Conservation (phyloP, 2,113 vertebrate species). For the Scytalopus superciliaris region DNA sequence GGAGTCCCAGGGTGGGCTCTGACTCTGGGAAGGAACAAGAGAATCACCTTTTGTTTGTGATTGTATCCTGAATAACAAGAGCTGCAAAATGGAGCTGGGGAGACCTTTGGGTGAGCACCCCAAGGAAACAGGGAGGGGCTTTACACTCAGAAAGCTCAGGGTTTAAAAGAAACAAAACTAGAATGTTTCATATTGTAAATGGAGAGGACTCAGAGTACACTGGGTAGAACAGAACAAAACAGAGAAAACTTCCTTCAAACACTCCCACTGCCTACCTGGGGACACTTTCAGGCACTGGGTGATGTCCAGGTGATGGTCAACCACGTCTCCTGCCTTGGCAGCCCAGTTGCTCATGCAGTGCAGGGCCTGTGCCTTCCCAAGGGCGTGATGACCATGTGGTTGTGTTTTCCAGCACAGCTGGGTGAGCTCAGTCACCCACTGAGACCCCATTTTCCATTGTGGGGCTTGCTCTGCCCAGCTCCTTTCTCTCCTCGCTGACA, state of each 20-base stretch:
- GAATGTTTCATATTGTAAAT: background rate
- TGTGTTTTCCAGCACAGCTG: background rate
- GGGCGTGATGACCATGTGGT: rapidly evolving
- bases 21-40: background rate
- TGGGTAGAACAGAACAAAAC: background rate
- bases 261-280: rapidly evolving
- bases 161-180: background rate
- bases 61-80: background rate
- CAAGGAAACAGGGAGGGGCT: background rate
- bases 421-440: too few species aligned
- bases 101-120: background rate
- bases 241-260: background rate
- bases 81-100: rapidly evolving
- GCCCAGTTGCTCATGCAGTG: background rate
- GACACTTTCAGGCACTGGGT: background rate
- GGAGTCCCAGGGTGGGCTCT: background rate
- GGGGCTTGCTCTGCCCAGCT: background rate
- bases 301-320: background rate
- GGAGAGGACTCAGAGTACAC: background rate
- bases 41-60: background rate
- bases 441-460: background rate
- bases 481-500: background rate
- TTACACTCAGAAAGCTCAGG: background rate
- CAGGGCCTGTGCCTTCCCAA: background rate
- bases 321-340: background rate